These are phyloP conservation scores for Falco punctatus DNA, from an alignment of 2,113 vertebrate species.

Conservation along the genomic window DNA sequence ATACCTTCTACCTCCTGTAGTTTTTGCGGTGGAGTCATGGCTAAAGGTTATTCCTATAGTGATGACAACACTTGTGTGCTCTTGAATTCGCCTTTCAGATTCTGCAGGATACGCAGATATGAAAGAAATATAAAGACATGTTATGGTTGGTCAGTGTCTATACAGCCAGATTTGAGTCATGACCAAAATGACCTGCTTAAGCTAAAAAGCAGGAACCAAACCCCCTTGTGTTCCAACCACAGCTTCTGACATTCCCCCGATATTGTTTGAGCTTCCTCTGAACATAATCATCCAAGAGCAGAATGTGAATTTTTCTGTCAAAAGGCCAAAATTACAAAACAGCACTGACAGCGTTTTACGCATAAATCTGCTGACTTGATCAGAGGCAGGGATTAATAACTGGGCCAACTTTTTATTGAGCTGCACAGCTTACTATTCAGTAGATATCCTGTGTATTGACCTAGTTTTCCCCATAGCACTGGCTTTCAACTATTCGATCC, in stretches of 20 bases:
- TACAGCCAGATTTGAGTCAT: neutral
- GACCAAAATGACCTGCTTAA: neutral
- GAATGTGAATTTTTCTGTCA: constrained; percentile 53
- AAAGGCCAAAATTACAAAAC: constrained; percentile 53
- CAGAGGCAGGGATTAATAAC: constrained; percentile 47
- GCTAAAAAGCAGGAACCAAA: neutral
- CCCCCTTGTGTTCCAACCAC: neutral
- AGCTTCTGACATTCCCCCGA: neutral
- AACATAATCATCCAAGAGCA: neutral
- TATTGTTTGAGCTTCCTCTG: constrained; percentile 38
- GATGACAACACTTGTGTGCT: neutral
- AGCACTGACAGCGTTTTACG: constrained; percentile 40
- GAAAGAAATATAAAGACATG: neutral
- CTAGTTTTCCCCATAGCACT: constrained; percentile 37
- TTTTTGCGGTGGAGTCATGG: neutral
- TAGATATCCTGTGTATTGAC: constrained; percentile 48
- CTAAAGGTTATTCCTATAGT: neutral
- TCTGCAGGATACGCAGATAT: neutral
- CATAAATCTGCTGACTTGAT: constrained; percentile 58
- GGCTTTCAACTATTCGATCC: constrained; percentile 17
- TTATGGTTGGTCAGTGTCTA: neutral
- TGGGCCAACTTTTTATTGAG: constrained; percentile 47
- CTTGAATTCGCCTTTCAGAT: neutral
- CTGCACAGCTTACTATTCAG: constrained; percentile 12
- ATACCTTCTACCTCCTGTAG: neutral